Evolutionary conservation across 2,113 vertebrate species (phyloP), one percentile per base, ranked within the genome.

Genomic region (Myiopsitta monachus): DNA sequence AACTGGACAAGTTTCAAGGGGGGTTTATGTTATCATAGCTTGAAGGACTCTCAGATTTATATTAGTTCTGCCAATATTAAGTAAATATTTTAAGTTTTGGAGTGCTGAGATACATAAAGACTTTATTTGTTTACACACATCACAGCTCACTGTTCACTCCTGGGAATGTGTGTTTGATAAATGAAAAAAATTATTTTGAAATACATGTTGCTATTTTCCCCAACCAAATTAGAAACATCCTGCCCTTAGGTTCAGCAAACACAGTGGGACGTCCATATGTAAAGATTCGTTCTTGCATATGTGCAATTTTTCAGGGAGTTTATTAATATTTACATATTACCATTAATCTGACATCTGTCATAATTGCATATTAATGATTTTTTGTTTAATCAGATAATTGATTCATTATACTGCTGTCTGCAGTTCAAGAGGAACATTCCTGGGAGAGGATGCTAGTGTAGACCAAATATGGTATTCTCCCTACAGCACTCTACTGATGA

Each of bases 241-340:
- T 92, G 84, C 62, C 94, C 84, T 94, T 94, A 94, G 90, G 87
- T 92, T 96, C 59, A 68, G n/a, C 52, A 95, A 88, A 90, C 49
- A 74, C 73, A 93, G 28, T 19, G 11, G 73, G 33, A 91, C 82
- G 66, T 66, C 93, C 47, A 10, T 41, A 87, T 75, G 80, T 77
- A 83, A 92, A 91, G 41, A 92, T 76, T 90, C 75, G 57, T 88
- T 76, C 69, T 90, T 74, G 46, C 54, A 72, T 68, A 80, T 93
- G 85, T 84, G 62, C 39, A 74, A 77, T 76, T 83, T 96, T 41
- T 88, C 82, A 91, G 49, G 68, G 87, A 79, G n/a, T 67, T 97
- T 92, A 94, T 94, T 80, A 96, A 93, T 92, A 94, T 97, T 96
- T 96, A 92, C 82, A 92, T 91, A 92, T 90, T 94, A 14, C 47